Conservation (phyloP, 2,797 vertebrate species). For the Peromyscus melanophrys region DNA sequence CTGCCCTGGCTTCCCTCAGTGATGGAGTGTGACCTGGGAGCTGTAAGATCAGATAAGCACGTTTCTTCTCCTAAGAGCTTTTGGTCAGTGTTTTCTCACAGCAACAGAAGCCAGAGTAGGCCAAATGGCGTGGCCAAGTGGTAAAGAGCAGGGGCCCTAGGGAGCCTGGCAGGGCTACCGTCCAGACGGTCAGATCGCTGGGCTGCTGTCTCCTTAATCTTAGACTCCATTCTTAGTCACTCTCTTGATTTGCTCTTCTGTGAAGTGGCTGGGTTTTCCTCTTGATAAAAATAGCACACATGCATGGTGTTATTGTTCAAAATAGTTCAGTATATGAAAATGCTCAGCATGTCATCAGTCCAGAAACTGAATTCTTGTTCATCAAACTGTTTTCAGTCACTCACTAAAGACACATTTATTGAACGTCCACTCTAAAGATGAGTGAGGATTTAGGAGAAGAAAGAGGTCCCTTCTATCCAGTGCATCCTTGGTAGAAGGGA, state of each 20-base stretch:
- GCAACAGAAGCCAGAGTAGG: not conserved
- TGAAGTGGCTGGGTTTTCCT: not conserved
- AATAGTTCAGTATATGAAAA: not conserved
- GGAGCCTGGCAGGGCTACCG: not conserved
- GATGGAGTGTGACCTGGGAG: not conserved
- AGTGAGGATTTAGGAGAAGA: not conserved
- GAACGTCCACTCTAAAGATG: not conserved
- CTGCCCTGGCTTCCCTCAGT: not conserved
- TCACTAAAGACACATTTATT: not conserved
- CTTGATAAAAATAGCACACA: not conserved
- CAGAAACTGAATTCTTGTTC: not conserved
- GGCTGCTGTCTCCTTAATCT: not conserved
- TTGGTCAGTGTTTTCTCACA: not conserved
- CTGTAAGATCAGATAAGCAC: not conserved
- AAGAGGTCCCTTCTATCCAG: not conserved
- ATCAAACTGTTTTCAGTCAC: not conserved
- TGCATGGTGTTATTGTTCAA: not conserved
- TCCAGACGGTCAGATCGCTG: not conserved
- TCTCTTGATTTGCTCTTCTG: conserved; percentile 15
- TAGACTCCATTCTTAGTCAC: not conserved
- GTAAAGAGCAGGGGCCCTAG: not conserved
- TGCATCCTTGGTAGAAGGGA: not conserved
- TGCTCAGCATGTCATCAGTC: not conserved
- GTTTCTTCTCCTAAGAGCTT: not conserved
- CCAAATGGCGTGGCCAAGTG: not conserved